Percentiles rank a stretch among this genome's conserved stretches.
These are phyloP conservation scores for Flexamia atlantica DNA, from an alignment of 2,888 invertebrate species.

Conservation along the genomic window DNA sequence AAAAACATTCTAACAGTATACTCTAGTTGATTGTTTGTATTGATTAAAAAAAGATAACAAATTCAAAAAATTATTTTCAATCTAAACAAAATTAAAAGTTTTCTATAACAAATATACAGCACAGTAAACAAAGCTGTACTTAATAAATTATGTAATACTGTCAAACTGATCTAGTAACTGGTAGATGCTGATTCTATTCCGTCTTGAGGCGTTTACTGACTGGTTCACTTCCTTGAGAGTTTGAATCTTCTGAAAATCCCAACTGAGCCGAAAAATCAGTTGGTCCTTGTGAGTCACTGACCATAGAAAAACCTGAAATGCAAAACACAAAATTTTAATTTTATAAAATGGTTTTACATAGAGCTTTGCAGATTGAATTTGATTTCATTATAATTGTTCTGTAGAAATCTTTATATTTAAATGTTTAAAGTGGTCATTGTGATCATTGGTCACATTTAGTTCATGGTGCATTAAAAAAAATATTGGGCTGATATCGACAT, in stretches of 20 bases:
- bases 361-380: no score
- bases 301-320: conserved; percentile 89
- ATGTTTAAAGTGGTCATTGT: no score
- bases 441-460: no score
- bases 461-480: no score
- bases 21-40: no score
- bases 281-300: conserved; percentile 93
- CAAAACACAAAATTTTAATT: background rate
- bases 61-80: no score
- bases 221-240: conserved; percentile 91
- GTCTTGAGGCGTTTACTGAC: conserved; percentile 87
- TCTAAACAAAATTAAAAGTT: background rate
- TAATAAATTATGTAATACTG: background rate
- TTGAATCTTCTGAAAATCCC: conserved; percentile 94
- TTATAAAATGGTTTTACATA: no score
- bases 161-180: background rate
- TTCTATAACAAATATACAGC: background rate
- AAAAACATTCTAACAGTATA: no score
- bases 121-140: background rate
- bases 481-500: no score
- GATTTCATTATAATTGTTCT: no score
- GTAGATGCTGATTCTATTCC: conserved; percentile 74
- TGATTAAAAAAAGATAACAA: no score
- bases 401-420: no score
- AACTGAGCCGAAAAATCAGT: conserved; percentile 91